A percentile compares a stretch with the other conserved stretches of the same genome.
Conservation (phyloP, 2,888 invertebrate genomes). For the Agrotis segetum region DNA sequence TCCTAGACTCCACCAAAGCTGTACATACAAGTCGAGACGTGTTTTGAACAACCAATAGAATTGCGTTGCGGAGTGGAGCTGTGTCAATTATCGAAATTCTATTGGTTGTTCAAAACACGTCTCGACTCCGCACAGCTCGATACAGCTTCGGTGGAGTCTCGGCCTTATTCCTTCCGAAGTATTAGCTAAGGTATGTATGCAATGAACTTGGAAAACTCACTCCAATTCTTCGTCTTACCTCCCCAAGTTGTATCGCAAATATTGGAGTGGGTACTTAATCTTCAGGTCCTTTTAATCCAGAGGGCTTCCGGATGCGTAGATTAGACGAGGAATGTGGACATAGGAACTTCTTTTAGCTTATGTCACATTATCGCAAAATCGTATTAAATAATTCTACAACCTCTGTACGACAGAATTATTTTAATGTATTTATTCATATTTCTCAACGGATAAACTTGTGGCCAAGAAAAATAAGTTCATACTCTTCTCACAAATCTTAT, state of each 20-base stretch:
- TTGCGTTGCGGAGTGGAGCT: too few relatives aligned
- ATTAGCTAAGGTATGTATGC: not conserved
- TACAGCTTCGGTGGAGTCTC: too few relatives aligned
- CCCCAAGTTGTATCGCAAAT: not conserved
- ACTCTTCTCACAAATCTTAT: conserved; percentile 29
- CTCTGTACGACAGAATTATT: conserved; percentile 14
- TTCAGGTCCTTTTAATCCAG: not conserved
- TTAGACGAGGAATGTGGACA: not conserved
- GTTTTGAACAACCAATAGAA: too few relatives aligned
- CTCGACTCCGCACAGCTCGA: too few relatives aligned
- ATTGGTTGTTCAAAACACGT: too few relatives aligned
- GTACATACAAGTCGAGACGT: too few relatives aligned
- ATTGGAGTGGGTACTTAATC: too few relatives aligned
- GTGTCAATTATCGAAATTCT: too few relatives aligned
- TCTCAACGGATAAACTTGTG: conserved; percentile 10
- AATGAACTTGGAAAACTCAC: not conserved
- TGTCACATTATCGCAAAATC: conserved; percentile 53
- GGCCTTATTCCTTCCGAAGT: not conserved
- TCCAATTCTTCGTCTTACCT: too few relatives aligned
- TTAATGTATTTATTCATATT: conserved; percentile 11
- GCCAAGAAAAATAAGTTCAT: conserved; percentile 33
- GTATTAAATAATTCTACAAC: too few relatives aligned
- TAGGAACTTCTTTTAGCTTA: conserved; percentile 43
- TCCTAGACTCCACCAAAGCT: too few relatives aligned
- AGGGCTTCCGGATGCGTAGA: not conserved